Evolutionary conservation across 2,888 invertebrate genomes (phyloP), one percentile per base, ranked within the genome.

Genomic region (Macrophya annulata): DNA sequence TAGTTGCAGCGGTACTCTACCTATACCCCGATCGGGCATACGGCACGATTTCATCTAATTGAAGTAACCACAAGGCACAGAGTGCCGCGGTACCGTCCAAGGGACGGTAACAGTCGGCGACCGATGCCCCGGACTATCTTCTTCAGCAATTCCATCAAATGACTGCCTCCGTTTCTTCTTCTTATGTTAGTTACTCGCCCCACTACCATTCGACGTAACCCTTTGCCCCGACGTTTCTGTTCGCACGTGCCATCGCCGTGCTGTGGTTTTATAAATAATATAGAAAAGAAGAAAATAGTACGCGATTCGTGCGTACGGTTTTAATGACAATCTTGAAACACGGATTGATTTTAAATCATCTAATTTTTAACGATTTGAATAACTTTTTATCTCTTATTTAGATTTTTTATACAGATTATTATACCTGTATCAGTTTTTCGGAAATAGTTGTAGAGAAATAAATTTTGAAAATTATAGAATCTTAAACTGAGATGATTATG

Each of bases 51-150:
- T 87, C 90, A 89, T 89, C 92, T 93, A 93, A 93, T 93, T 93
- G 93, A 93, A 91, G 91, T 93, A 93, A 93, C 91, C 91, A 93
- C 92, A 93, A 91, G 92, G 92, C 91, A 90, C 91, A 89, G 89
- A 88, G 89, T 88, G 89, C 82, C 85, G 85, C 83, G 83, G 83
- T 68, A 48, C 71, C 45, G 48, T 83, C 17, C 68, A 45, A 65
- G 62, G 37, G 81, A 81, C n/a, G 81, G 81, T 62, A 81, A 81
- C 81, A 81, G 81, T 81, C 81, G 43, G 59, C 81, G 81, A 81
- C 59, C 79, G 79, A 15, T 77, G 86, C 81, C 84, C 84, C 84
- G 84, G 84, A 82, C 86, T 74, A 86, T 87, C 87, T 88, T 88
- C 89, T 87, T 86, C 86, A 85, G 90, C 89, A 91, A 91, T 91